Base-by-base conservation (phyloP, 64 coral and sea anemone genomes). In the Stichodactyla helianthus region DNA sequence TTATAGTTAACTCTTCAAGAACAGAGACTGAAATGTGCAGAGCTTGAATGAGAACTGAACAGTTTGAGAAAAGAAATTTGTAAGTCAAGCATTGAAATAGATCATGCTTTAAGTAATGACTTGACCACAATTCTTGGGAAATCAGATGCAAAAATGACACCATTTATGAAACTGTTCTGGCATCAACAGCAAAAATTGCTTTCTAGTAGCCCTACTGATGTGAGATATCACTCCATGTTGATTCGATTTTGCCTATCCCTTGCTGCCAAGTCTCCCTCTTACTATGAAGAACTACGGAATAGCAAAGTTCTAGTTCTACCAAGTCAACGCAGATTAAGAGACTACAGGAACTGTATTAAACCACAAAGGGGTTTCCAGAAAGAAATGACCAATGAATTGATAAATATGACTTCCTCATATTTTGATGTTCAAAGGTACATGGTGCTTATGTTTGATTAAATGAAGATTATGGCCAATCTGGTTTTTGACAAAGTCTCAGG, bases 401-500 rank as follows among this genome's bases (percentile, higher is more conserved):
- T 7, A 56, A 83, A 25, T 83, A 56, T 83, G 81, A 83, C 59
- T 35, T 61, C 76, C 59, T 77, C 52, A 25, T 90, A 90, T 57
- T 90, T 90, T 79, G 71, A 90, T 85, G 89, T 86, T 10, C 71
- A 90, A 79, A 85, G 89, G 26, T 90, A 86, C 83, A 86, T 79
- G 20, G 89, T 90, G 53, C 89, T 90, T 1, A 31, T 31, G 71
- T 77, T 31, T 31, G 28, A 31, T 31, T 0, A 31, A 31, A 31
- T 31, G 28, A 31, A 31, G 28, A 31, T 31, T 31, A 77, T 20
- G 8, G 71, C 71, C 71, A 77, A 77, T 5, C 71, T 77, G n/a
- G 71, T 77, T 77, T 77, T 77, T 77, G 71, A 77, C 44, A 77
- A 77, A 77, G 71, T 77, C n/a, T 25, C 71, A 77, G 71, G 0